A percentile compares a stretch with the other conserved stretches of the same genome.
Conservation (phyloP, 2,113 vertebrate species). For the Bombycilla garrulus region DNA sequence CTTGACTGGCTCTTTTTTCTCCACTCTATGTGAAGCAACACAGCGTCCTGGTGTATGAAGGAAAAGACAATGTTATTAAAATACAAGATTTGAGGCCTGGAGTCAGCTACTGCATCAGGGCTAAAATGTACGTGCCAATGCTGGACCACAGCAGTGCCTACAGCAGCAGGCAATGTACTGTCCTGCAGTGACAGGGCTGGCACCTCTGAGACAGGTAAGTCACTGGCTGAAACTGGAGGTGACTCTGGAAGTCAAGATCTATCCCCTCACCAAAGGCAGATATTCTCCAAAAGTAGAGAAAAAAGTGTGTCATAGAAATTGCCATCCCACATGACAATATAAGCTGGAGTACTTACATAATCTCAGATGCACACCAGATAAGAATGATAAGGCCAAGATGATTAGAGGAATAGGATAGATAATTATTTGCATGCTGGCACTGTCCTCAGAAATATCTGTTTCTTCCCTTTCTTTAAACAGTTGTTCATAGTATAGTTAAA, state of each 20-base stretch:
- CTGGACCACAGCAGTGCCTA: constrained; percentile 59
- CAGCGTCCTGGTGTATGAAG: constrained; percentile 63
- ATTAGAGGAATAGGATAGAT: not conserved
- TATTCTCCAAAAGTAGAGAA: not conserved
- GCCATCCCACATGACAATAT: not conserved
- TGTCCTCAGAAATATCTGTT: not conserved
- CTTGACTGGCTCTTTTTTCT: constrained; percentile 5
- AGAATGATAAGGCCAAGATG: not conserved
- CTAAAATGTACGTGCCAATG: not conserved
- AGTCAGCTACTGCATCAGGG: constrained; percentile 51
- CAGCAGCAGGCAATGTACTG: constrained; percentile 31
- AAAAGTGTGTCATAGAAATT: not conserved
- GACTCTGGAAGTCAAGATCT: not conserved
- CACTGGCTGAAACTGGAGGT: not conserved
- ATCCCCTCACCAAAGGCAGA: not conserved
- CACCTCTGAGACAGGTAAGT: not conserved
- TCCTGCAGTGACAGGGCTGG: not conserved
- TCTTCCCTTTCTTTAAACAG: not conserved
- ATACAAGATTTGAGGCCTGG: constrained; percentile 30
- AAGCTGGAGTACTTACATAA: not conserved
- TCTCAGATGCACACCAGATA: not conserved
- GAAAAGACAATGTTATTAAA: constrained; percentile 40
- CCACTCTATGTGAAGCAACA: constrained; percentile 4
- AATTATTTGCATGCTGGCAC: not conserved
- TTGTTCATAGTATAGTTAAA: not conserved